Base-by-base conservation (phyloP, 2,797 vertebrate species). In the Rhynchotus rufescens region DNA sequence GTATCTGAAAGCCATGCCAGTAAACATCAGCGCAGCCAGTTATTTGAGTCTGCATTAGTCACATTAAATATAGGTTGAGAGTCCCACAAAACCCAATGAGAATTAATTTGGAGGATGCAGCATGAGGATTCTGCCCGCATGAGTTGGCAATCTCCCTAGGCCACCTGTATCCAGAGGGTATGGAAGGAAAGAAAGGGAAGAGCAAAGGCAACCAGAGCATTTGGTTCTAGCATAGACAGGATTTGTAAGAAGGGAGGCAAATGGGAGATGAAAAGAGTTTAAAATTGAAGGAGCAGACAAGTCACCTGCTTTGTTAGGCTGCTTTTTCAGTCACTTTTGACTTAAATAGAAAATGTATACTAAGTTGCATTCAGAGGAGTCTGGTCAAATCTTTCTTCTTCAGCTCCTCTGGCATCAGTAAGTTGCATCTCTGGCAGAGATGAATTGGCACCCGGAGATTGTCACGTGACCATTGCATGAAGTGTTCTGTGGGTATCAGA, bases 241-340 rank as follows among this genome's bases (percentile, higher is more conserved):
- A 57, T 89, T 88, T 74, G 12, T 72, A 10, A n/a, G 44, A 74
- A 40, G 59, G 57, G 34, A 51, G 22, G 30, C 38, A 84, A 64
- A 52, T 47, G 20, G 17, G 21, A 77, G 26, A 12, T 45, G 36
- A 49, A 74, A 66, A 8, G 23, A 16, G 84, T 49, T 84, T 73
- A 17, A 16, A 64, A 0, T 22, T 52, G 23, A 78, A 66, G 71
- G 21, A 20, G 2, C 1, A 0, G 83, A 36, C 1, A 6, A 51
- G 40, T 21, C 32, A 34, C 7, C 10, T 0, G 0, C 17, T 9
- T 54, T 45, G 8, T 3, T 65, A 71, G 21, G 32, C 54, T 80
- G 15, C 30, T 75, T 45, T 59, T 90, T 52, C 61, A 6, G 0
- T 40, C 60, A 44, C 38, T 90, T 13, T 42, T 64, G 3, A 13